Evolutionary conservation across 2,113 vertebrate genomes (phyloP).

Genomic region (Cnemophilus loriae): DNA sequence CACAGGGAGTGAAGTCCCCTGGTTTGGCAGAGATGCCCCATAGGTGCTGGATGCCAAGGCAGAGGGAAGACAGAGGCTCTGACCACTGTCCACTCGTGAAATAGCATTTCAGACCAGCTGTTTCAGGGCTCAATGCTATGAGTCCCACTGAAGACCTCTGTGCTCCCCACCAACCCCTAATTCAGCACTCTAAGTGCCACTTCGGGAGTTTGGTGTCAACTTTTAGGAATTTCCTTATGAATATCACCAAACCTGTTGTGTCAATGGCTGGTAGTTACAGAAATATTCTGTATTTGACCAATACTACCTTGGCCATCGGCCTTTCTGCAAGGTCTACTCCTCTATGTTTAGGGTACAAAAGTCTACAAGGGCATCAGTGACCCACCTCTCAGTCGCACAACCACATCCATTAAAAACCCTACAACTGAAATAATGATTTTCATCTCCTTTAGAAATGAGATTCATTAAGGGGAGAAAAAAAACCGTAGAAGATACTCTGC

Average conservation of each 20-base stretch:
- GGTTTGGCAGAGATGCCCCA: not conserved
- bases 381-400: not conserved
- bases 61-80: not conserved
- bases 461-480: not conserved
- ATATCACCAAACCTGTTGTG: not conserved
- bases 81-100: not conserved
- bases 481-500: not conserved
- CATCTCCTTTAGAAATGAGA: not conserved
- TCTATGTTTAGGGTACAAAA: not conserved
- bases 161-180: not conserved
- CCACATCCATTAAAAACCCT: not conserved
- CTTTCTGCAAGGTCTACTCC: not conserved
- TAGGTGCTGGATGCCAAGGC: not conserved
- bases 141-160: not conserved
- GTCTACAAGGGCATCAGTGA: not conserved
- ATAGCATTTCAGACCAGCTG: not conserved
- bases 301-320: not conserved
- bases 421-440: not conserved
- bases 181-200: not conserved
- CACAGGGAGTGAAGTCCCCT: not conserved
- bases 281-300: not conserved
- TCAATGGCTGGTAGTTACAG: not conserved
- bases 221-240: not conserved
- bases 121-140: not conserved
- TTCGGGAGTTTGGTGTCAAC: not conserved